Percentiles rank a stretch among this genome's conserved stretches.
phyloP scores from a whole-genome alignment of 2,797 vertebrate genomes.

The Phrynocephalus forsythii region DNA sequence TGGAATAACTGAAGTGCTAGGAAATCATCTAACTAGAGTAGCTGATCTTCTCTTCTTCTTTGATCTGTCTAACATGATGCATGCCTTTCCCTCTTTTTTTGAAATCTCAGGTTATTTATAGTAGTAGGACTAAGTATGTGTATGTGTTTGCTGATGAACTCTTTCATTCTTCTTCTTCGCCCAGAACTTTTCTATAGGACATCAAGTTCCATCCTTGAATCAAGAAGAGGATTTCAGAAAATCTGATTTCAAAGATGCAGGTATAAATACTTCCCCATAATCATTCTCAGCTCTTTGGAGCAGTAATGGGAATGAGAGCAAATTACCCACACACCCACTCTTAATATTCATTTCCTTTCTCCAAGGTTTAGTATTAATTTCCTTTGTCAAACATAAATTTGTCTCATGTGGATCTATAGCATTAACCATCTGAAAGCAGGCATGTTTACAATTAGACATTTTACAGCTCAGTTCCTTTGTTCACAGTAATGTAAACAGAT shows the following conservation, averaged over 20 bases:
- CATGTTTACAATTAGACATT: neutral
- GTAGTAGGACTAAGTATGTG: too few species aligned
- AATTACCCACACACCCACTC: neutral
- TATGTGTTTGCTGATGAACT: too few species aligned
- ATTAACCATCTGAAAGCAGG: neutral
- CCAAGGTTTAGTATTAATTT: neutral
- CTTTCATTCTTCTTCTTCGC: neutral
- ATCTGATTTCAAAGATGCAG: neutral
- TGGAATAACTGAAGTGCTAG: too few species aligned
- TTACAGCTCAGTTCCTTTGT: neutral
- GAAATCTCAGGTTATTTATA: too few species aligned
- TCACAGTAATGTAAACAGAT: neutral
- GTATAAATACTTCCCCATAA: neutral
- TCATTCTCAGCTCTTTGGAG: neutral
- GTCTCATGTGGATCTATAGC: neutral
- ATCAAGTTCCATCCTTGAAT: neutral
- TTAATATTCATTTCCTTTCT: neutral
- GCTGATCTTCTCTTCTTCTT: too few species aligned
- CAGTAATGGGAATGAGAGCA: neutral
- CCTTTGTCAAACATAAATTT: slow-evolving; percentile 9
- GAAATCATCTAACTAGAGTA: too few species aligned
- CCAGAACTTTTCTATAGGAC: too few species aligned
- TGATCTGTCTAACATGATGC: too few species aligned
- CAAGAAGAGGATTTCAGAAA: neutral
- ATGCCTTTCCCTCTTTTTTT: too few species aligned